Conservation (phyloP, 2,888 invertebrate genomes). For the Prenolepis imparis region DNA sequence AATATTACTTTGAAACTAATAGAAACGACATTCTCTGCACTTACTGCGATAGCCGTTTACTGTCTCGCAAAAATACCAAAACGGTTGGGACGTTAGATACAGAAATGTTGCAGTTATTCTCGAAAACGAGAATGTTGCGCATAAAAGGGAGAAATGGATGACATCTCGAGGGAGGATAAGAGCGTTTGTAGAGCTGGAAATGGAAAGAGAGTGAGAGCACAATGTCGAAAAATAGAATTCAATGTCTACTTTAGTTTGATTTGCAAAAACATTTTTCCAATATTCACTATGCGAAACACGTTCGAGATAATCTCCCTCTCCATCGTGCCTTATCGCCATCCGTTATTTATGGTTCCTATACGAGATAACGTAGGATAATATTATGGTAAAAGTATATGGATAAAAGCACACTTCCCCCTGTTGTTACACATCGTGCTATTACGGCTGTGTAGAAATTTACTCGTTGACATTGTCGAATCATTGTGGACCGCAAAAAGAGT, state of each 20-base stretch:
- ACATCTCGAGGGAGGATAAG: conserved; percentile 54
- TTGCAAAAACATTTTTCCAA: conserved; percentile 55
- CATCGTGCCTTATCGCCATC: background rate
- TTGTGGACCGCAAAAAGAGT: conserved; percentile 15
- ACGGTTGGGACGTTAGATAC: conserved; percentile 35
- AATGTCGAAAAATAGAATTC: conserved; percentile 49
- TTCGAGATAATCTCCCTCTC: background rate
- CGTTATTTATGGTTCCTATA: conserved; percentile 31
- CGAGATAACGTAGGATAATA: conserved; percentile 33
- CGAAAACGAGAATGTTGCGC: conserved; percentile 54
- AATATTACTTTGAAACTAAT: conserved; percentile 31
- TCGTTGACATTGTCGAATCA: conserved; percentile 36
- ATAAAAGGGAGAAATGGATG: conserved; percentile 56
- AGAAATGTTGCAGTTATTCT: conserved; percentile 50
- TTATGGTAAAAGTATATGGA: conserved; percentile 13
- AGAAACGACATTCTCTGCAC: conserved; percentile 41
- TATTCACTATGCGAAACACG: conserved; percentile 36
- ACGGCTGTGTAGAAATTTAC: background rate
- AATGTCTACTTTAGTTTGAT: conserved; percentile 56
- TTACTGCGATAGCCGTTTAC: conserved; percentile 53
- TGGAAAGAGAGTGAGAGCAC: conserved; percentile 36
- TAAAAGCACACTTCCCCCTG: background rate
- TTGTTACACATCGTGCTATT: conserved; percentile 13
- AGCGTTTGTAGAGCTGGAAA: conserved; percentile 53
- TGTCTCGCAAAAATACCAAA: conserved; percentile 42